Evolutionary conservation across 2,888 invertebrate genomes (phyloP).

Genomic region (Tethea ocularis): DNA sequence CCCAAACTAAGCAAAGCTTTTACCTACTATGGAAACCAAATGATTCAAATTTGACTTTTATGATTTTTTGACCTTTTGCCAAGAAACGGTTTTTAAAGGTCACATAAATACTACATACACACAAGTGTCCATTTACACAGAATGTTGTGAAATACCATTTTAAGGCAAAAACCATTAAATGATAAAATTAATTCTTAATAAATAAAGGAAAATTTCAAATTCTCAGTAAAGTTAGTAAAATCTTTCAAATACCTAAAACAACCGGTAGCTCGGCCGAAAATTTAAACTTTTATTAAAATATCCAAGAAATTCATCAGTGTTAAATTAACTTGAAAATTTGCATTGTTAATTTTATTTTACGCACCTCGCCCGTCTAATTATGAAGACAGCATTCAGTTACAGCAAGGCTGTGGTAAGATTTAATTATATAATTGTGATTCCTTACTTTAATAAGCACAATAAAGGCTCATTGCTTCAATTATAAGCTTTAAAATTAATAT

Average conservation of each 20-base stretch:
- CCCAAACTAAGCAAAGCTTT: no score
- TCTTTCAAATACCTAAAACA: constrained; percentile 10
- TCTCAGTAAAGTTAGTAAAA: not conserved
- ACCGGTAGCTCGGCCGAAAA: constrained; percentile 42
- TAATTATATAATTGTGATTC: constrained; percentile 28
- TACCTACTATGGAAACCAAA: no score
- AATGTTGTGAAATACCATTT: not conserved
- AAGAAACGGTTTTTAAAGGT: no score
- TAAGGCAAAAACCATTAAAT: not conserved
- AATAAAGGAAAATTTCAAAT: not conserved
- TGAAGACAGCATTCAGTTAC: constrained; percentile 47
- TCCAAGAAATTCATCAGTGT: constrained; percentile 62
- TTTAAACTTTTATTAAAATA: constrained; percentile 59
- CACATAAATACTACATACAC: no score
- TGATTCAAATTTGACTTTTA: no score
- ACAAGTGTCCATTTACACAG: no score
- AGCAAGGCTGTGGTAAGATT: constrained; percentile 34
- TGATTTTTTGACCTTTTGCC: no score
- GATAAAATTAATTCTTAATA: not conserved
- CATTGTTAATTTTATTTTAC: constrained; percentile 69
- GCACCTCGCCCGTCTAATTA: constrained; percentile 60
- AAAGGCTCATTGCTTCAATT: constrained; percentile 13
- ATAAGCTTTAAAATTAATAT: constrained; percentile 9
- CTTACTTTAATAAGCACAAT: constrained; percentile 13
- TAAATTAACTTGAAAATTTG: constrained; percentile 67